Evolutionary conservation across 2,888 invertebrate genomes (phyloP).

Genomic region (Anoncus sp.): DNA sequence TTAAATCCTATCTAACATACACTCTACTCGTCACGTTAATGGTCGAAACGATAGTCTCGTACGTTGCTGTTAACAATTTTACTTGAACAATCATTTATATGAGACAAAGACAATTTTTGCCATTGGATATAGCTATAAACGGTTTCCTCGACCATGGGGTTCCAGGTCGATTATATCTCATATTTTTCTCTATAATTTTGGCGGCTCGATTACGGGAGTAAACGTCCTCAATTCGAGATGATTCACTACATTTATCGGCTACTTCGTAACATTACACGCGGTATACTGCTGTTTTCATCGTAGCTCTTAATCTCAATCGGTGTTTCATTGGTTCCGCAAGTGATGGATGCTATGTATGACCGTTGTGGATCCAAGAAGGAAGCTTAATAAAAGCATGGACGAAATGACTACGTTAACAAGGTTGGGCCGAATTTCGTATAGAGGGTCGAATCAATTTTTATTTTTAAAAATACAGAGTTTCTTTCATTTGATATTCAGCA

Average conservation of each 20-base stretch:
- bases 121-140: background rate
- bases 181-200: background rate
- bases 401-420: background rate
- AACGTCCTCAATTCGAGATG: conserved; percentile 20
- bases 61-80: background rate
- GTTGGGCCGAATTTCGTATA: background rate
- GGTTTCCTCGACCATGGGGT: background rate
- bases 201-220: background rate
- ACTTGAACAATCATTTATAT: background rate
- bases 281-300: conserved; percentile 8
- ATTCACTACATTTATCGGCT: conserved; percentile 36
- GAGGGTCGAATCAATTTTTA: background rate
- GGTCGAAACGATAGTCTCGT: background rate
- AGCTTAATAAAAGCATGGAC: background rate
- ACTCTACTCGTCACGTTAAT: conserved; percentile 9
- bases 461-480: background rate
- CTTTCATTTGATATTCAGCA: background rate
- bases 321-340: conserved; percentile 63
- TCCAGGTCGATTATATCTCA: background rate
- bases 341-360: background rate
- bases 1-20: too few species aligned
- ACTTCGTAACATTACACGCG: conserved; percentile 34
- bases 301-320: conserved; percentile 9
- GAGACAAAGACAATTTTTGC: background rate
- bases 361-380: background rate